Evolutionary conservation across 2,888 invertebrate species (phyloP).

Genomic region (Rapana venosa): DNA sequence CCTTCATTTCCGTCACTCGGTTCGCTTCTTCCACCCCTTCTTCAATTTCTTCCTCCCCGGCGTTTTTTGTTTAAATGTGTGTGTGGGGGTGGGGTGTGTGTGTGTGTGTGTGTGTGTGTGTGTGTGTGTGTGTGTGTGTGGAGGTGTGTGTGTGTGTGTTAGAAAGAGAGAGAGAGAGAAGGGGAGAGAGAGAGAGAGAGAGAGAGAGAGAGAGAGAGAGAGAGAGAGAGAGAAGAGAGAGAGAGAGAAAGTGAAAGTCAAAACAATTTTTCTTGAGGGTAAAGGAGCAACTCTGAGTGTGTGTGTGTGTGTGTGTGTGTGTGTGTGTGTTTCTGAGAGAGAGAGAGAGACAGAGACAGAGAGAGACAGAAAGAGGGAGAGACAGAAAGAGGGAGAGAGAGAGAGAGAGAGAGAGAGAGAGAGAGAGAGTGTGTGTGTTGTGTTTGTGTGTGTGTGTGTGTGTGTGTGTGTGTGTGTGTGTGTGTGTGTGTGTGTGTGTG

Average conservation of each 20-base stretch:
- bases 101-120: too few relatives aligned
- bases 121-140: too few relatives aligned
- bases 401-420: not conserved
- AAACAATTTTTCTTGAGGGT: not conserved
- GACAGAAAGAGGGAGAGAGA: slow-evolving; percentile 21
- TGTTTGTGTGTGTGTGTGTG: not conserved
- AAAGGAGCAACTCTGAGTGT: not conserved
- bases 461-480: too few relatives aligned
- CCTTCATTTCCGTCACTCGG: too few relatives aligned
- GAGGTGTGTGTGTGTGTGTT: not conserved
- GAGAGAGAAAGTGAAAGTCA: not conserved
- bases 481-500: too few relatives aligned
- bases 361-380: not conserved
- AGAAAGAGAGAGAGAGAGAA: not conserved
- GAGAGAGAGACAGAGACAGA: not conserved
- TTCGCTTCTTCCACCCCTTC: too few relatives aligned
- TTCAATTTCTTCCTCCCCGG: too few relatives aligned
- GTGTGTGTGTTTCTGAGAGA: not conserved
- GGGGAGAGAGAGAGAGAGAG: slow-evolving; percentile 12
- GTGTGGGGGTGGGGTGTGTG: too few relatives aligned
- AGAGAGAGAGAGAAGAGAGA: not conserved
- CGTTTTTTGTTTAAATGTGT: too few relatives aligned
- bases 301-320: too few relatives aligned
- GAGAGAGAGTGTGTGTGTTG: not conserved
- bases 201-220: not conserved